Percentiles rank a stretch among this genome's conserved stretches.
phyloP scores from a whole-genome alignment of 2,797 vertebrate species.

The Acrocephalus scirpaceus region DNA sequence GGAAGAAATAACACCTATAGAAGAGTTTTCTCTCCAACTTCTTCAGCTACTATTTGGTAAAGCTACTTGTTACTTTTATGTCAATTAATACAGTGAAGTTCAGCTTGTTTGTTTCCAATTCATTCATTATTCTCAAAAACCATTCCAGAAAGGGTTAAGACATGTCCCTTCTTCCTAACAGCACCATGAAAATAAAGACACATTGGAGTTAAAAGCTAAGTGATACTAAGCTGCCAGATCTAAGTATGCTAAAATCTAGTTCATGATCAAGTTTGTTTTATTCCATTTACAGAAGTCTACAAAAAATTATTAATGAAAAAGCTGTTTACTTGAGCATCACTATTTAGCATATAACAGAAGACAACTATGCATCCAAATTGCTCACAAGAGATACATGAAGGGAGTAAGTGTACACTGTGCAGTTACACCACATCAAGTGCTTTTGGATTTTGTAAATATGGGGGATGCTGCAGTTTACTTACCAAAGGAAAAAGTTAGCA shows the following conservation, averaged over 20 bases:
- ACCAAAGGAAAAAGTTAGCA: constrained; percentile 79
- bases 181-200: background rate
- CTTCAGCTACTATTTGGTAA: background rate
- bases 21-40: background rate
- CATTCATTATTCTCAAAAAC: background rate
- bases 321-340: background rate
- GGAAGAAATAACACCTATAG: background rate
- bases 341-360: background rate
- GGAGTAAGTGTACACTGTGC: background rate
- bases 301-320: background rate
- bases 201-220: background rate
- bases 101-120: background rate
- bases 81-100: background rate
- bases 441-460: background rate
- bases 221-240: background rate
- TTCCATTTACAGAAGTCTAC: background rate
- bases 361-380: background rate
- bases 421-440: background rate
- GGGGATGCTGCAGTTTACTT: constrained; percentile 71
- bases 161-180: background rate
- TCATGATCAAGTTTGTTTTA: background rate
- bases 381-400: background rate
- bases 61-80: background rate
- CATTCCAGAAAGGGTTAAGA: background rate
- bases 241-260: background rate